Evolutionary conservation across 1,140 invertebrate genomes (phyloP).

Genomic region (Globodera rostochiensis): DNA sequence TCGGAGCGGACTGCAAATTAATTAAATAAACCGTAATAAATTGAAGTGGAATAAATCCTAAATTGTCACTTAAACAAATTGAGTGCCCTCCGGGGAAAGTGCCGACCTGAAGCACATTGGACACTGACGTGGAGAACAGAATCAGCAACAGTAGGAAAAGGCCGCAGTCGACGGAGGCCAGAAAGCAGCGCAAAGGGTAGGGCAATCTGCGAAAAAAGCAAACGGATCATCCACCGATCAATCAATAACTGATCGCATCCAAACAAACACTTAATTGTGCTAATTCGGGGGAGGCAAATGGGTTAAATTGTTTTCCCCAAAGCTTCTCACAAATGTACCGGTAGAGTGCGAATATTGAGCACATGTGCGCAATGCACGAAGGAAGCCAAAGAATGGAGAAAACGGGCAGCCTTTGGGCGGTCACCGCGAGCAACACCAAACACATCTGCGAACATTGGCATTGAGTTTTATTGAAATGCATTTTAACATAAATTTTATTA

Average conservation of each 20-base stretch:
- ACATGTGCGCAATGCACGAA: constrained; percentile 60
- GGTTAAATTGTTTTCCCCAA: too few species aligned
- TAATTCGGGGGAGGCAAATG: too few species aligned
- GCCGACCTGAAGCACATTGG: constrained; percentile 40
- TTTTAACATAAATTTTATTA: too few species aligned
- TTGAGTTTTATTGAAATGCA: too few species aligned
- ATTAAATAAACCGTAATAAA: constrained; percentile 2
- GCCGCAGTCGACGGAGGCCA: constrained; percentile 49
- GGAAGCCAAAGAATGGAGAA: constrained; percentile 63
- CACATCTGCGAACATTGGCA: constrained; percentile 50
- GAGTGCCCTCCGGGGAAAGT: not conserved
- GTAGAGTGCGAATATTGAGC: constrained; percentile 59
- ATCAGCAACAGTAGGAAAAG: constrained; percentile 50
- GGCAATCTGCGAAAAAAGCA: constrained; percentile 24
- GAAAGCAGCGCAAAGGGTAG: constrained; percentile 60
- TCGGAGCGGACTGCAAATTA: constrained; percentile 9
- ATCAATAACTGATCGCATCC: too few species aligned
- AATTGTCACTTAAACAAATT: not conserved
- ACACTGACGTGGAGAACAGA: constrained; percentile 51
- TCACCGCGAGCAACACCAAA: constrained; percentile 57
- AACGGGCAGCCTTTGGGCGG: constrained; percentile 48
- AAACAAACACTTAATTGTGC: too few species aligned
- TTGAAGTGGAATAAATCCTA: not conserved
- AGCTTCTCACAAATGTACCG: constrained; percentile 23
- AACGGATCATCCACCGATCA: too few species aligned